Base-by-base conservation (phyloP, 37 sponge, comb jelly and placozoan genomes). In the Halisarca cf. caerulea region DNA sequence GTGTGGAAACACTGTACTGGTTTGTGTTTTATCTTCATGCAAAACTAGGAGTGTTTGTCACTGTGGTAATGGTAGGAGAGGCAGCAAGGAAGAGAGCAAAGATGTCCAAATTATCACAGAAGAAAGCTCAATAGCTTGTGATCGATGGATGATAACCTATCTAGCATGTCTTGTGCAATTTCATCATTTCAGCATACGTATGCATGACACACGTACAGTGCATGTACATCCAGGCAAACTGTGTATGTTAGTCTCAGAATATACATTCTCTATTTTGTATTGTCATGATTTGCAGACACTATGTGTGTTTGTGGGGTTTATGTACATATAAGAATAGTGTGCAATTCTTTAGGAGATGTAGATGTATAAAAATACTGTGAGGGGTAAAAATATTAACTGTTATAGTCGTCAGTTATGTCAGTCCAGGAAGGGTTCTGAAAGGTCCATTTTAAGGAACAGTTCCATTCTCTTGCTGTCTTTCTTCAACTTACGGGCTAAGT, bases 361-460 rank as follows among this genome's bases (percentile, higher is more conserved):
- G n/a, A n/a, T n/a, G n/a, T n/a, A n/a, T n/a, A n/a, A n/a, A n/a
- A n/a, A n/a, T n/a, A n/a, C n/a, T n/a, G n/a, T n/a, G n/a, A n/a
- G n/a, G n/a, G n/a, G n/a, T n/a, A n/a, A n/a, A n/a, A n/a, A n/a
- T n/a, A n/a, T n/a, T n/a, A n/a, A n/a, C n/a, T n/a, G n/a, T n/a
- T n/a, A n/a, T n/a, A n/a, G n/a, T n/a, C n/a, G n/a, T n/a, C n/a
- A n/a, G n/a, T n/a, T n/a, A n/a, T n/a, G n/a, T n/a, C n/a, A 47
- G 6, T 47, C 6, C 11, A 14, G 51, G 11, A 47, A 11, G 6
- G 51, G 6, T 47, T 47, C 9, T 47, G 51, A 47, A 20, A 62
- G 64, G 64, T 62, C 64, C 77, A 74, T 37, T 39, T 42, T 40
- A 21, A 74, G 45, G 44, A 36, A 33, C 77, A 33, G 41, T 44